Evolutionary conservation across 2,113 vertebrate species (phyloP), one percentile per base, ranked within the genome.

Genomic region (Sinocyclocheilus anshuiensis): DNA sequence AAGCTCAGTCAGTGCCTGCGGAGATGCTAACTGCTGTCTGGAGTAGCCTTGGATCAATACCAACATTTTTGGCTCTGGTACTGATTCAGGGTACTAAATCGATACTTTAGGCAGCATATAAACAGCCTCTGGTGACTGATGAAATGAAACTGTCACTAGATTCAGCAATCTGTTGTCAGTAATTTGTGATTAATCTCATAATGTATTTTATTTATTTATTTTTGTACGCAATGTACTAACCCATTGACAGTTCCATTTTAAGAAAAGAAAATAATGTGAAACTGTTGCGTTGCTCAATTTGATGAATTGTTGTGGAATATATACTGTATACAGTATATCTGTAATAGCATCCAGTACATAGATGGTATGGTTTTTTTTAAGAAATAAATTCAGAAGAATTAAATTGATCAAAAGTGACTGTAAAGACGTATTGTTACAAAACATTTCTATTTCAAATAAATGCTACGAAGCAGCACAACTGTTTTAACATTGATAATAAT

Each of bases 61-160:
- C 77, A 80, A 81, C 0, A 81, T 77, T 45, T 61, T 81, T 81
- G 57, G 22, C 55, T 81, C n/a, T 81, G 78, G 53, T 78, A n/a
- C 45, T 1, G 57, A 63, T 18, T 29, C 61, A 26, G 57, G 36
- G 26, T 80, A 42, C 77, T 63, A 76, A 76, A 76, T 55, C 24
- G 16, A 77, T 77, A 55, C 45, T 18, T 77, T 33, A 77, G 50
- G 50, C n/a, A 18, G 24, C 76, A 53, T 53, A 77, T 77, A 77
- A 77, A 77, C 26, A 77, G 76, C 76, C 45, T 77, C 26, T 45
- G n/a, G 42, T 77, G 48, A 77, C 76, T 77, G 48, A 77, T 55
- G 24, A 55, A 77, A 77, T 77, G 4, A 77, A 55, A 10, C 50
- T 77, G 76, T 55, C 76, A 29, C 48, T 53, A 77, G 50, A 55